Conservation (phyloP, 2,888 invertebrate genomes). For the Neoscelio sp. region DNA sequence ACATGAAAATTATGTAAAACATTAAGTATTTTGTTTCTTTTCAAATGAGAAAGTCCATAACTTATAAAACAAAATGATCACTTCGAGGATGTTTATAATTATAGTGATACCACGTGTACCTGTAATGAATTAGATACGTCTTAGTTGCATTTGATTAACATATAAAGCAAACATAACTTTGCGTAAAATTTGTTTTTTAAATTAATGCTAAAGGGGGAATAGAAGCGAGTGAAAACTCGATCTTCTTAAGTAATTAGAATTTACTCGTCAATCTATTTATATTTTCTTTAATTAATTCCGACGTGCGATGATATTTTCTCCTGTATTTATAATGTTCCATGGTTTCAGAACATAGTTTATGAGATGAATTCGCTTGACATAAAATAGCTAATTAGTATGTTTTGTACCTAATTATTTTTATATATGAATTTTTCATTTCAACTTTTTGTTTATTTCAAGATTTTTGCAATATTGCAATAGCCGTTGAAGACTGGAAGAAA, state of each 20-base stretch:
- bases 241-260: background rate
- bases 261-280: background rate
- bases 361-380: no score
- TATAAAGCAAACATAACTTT: background rate
- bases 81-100: constrained; percentile 10
- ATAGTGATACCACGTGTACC: no score
- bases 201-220: background rate
- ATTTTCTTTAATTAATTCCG: no score
- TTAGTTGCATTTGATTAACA: constrained; percentile 3
- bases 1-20: constrained; percentile 49
- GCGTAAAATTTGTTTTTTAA: background rate
- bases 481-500: no score
- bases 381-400: no score
- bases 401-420: no score
- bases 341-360: no score
- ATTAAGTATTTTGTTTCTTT: constrained; percentile 1
- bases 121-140: constrained; percentile 11
- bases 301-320: no score
- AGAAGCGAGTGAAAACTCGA: background rate
- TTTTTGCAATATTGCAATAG: no score
- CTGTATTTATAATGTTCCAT: no score
- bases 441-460: no score
- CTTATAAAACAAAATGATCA: constrained; percentile 13
- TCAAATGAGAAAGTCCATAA: constrained; percentile 34
- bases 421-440: no score